Percentiles rank a stretch among this genome's conserved stretches.
Evolutionary conservation across 30 jellyfish, hydroid and myxozoan genomes (phyloP).

Genomic region (Aurelia sp.): DNA sequence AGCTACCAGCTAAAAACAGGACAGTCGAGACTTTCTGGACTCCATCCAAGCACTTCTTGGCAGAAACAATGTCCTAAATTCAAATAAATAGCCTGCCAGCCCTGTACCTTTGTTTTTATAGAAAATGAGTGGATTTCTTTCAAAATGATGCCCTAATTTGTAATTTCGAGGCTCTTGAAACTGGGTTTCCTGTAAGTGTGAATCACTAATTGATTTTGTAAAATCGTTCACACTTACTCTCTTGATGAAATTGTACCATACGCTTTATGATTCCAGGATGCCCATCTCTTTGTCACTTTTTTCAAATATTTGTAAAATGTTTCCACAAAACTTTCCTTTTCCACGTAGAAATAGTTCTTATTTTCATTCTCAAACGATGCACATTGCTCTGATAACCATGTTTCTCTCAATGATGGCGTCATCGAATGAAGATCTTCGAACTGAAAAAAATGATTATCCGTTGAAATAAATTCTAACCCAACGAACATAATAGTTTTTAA

Average conservation of each 20-base stretch:
- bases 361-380: conserved; percentile 81
- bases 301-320: conserved; percentile 78
- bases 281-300: conserved; percentile 94
- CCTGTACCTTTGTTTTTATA: too few species aligned
- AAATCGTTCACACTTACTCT: conserved; percentile 72
- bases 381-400: conserved; percentile 89
- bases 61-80: too few species aligned
- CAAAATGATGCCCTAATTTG: too few species aligned
- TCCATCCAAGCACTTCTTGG: too few species aligned
- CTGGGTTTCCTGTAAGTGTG: too few species aligned
- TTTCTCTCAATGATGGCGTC: conserved; percentile 71
- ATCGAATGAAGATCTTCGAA: conserved; percentile 63
- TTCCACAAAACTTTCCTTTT: conserved; percentile 76
- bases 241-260: conserved; percentile 89
- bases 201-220: too few species aligned
- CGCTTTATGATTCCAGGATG: conserved; percentile 93
- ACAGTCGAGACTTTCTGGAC: too few species aligned
- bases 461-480: too few species aligned
- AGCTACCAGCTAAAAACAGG: background rate
- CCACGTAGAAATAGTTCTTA: conserved; percentile 57
- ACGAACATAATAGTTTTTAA: too few species aligned
- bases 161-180: too few species aligned
- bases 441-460: conserved; percentile 6
- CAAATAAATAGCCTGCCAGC: too few species aligned
- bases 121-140: too few species aligned